Evolutionary conservation across 2,797 vertebrate species (phyloP).

Genomic region (Rhyacichthys aspro): DNA sequence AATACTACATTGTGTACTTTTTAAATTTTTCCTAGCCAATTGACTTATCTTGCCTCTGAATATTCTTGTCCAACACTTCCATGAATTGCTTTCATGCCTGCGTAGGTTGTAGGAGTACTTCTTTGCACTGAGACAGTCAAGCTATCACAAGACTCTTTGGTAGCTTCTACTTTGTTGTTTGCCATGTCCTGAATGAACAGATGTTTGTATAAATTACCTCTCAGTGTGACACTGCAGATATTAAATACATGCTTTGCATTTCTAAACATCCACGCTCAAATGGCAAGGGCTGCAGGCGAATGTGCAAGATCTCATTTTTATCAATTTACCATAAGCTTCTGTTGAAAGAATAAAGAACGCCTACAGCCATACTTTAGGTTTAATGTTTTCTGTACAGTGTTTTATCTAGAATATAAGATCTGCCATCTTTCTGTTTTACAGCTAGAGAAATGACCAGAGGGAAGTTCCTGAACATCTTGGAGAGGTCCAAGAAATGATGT

Average conservation of each 20-base stretch:
- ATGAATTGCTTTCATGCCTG: slow-evolving; percentile 7
- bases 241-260: slow-evolving; percentile 93
- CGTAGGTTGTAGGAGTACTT: slow-evolving; percentile 19
- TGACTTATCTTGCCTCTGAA: slow-evolving; percentile 17
- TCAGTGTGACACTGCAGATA: slow-evolving; percentile 89
- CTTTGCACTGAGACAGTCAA: slow-evolving; percentile 36
- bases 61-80: slow-evolving; percentile 19
- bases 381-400: neutral
- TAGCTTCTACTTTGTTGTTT: slow-evolving; percentile 85
- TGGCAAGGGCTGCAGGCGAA: slow-evolving; percentile 31
- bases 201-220: slow-evolving; percentile 96
- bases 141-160: slow-evolving; percentile 65
- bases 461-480: slow-evolving; percentile 97
- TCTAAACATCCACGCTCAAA: slow-evolving; percentile 80
- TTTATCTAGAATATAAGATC: slow-evolving; percentile 12
- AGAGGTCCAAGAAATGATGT: slow-evolving; percentile 94
- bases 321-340: neutral
- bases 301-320: slow-evolving; percentile 3
- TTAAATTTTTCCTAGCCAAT: slow-evolving; percentile 11
- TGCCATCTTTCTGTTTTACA: slow-evolving; percentile 72
- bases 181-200: slow-evolving; percentile 91
- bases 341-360: neutral
- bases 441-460: slow-evolving; percentile 98
- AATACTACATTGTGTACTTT: neutral
- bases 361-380: too few species aligned